Evolutionary conservation across 2,113 vertebrate genomes (phyloP).

Genomic region (Peromyscus polionotus): DNA sequence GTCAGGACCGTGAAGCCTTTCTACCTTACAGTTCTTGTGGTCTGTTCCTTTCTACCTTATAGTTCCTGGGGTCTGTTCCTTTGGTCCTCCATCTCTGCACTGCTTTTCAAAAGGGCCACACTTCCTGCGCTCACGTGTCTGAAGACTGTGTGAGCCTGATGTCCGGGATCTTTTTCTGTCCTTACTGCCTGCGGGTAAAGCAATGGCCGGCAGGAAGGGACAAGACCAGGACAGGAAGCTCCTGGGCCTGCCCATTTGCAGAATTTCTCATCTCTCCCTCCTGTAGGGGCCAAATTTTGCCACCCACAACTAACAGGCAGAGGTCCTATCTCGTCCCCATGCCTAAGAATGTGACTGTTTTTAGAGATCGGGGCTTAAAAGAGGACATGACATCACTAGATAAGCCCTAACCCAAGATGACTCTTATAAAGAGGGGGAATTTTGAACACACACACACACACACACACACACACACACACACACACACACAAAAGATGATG

Average conservation of each 20-base stretch:
- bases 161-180: background rate
- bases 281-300: background rate
- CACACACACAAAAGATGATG: too few species aligned
- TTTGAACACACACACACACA: background rate
- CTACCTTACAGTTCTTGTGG: rapidly evolving
- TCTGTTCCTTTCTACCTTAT: rapidly evolving
- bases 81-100: background rate
- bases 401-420: background rate
- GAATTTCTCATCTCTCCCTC: background rate
- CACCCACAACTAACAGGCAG: background rate
- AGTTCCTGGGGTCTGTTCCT: too few species aligned
- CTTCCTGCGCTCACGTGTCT: rapidly evolving
- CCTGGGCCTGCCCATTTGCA: background rate
- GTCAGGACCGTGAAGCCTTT: rapidly evolving
- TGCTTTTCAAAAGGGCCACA: background rate
- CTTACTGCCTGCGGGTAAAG: background rate
- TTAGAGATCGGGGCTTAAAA: background rate
- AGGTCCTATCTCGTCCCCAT: background rate
- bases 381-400: background rate
- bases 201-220: rapidly evolving
- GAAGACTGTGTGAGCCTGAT: background rate
- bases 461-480: too few species aligned
- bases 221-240: too few species aligned
- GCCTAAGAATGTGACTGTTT: background rate
- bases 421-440: background rate